Percentiles rank a stretch among this genome's conserved stretches.
Evolutionary conservation across 30 jellyfish, hydroid and myxozoan species (phyloP).

Genomic region (Rhopilema esculentum): DNA sequence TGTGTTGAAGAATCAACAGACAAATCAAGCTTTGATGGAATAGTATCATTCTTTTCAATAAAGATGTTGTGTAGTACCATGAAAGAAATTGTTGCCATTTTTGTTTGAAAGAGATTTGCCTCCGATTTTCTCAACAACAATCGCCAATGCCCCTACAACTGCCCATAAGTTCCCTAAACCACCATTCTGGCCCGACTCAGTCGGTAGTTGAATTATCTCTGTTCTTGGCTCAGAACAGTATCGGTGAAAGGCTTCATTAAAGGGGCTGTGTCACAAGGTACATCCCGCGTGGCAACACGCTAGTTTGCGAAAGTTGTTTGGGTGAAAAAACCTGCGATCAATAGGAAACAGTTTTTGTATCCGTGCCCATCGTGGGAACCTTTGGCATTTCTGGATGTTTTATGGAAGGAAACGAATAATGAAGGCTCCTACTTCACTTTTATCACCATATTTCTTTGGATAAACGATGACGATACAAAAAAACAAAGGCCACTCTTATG

Average conservation of each 20-base stretch:
- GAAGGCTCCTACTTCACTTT: too few species aligned
- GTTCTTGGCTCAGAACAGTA: constrained; percentile 61
- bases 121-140: constrained; percentile 56
- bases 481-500: too few species aligned
- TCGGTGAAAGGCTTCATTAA: constrained; percentile 74
- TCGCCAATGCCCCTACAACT: constrained; percentile 70
- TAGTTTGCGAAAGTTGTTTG: constrained; percentile 9
- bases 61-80: constrained; percentile 69
- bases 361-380: too few species aligned
- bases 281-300: too few species aligned
- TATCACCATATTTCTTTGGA: too few species aligned
- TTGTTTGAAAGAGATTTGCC: constrained; percentile 38
- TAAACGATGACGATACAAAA: too few species aligned
- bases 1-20: constrained; percentile 44
- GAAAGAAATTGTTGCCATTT: constrained; percentile 65
- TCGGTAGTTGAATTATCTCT: constrained; percentile 79
- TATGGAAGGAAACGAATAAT: too few species aligned
- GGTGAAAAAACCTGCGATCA: too few species aligned
- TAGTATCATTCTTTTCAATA: constrained; percentile 53
- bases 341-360: too few species aligned
- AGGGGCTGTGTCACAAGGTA: too few species aligned
- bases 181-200: constrained; percentile 87
- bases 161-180: constrained; percentile 81
- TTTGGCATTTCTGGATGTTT: too few species aligned
- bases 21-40: constrained; percentile 50